Evolutionary conservation across 2,888 invertebrate species (phyloP), one percentile per base, ranked within the genome.

Genomic region (Sericinus montela): DNA sequence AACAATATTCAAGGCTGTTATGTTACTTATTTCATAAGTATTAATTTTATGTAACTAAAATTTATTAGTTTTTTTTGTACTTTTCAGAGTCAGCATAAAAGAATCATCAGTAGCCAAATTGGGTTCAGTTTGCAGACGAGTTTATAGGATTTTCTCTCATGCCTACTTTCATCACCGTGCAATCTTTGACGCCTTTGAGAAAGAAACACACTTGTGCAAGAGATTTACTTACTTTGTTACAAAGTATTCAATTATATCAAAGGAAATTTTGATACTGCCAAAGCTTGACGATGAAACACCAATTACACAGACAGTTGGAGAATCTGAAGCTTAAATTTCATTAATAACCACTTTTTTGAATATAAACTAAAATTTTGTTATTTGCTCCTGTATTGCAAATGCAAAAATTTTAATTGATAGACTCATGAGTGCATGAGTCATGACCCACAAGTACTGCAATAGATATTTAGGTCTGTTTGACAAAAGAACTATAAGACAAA

Each of bases 81-180:
- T 39, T 90, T 91, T 66, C 86, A 98, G 98, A 80, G 97, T 99
- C 47, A 98, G 97, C 87, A 99, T 99, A 82, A 98, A 99, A 83
- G 99, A 99, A 78, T 97, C 99, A 10, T 99, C 99, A 28, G 98
- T 99, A 58, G 96, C 98, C 43, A 99, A 99, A 88, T 90, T 99
- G 67, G 99, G 99, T 43, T 99, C 99, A 36, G 99, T 99, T 8
- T 99, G 99, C 84, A 93, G 99, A 66, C 92, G 99, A 67, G 99
- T 99, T 1, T 99, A 99, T 82, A 93, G 99, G 89, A 99, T 99
- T 79, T 99, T 99, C 85, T 99, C 99, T 41, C 99, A 99, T 89
- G 99, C 99, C 28, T 99, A 98, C 84, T 99, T 97, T 82, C 99
- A 99, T 86, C 99, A 99, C 84, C 92, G 97, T 65, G 92, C 94